Evolutionary conservation across 1,140 invertebrate genomes (phyloP).

Genomic region (Fopius arisanus): DNA sequence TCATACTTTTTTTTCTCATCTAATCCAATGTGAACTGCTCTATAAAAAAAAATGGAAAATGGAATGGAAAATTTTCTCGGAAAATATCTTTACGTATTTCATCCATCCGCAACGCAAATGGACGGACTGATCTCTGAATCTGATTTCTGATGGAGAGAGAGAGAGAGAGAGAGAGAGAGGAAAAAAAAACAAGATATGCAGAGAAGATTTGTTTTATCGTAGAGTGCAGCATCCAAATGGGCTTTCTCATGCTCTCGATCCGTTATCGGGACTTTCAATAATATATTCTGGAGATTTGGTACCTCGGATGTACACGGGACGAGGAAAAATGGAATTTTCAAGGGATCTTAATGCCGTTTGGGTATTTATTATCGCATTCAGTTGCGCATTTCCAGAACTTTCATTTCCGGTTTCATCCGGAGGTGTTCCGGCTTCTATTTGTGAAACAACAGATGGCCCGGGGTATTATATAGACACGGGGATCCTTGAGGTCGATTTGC

Average conservation of each 20-base stretch:
- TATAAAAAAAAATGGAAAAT: too few relatives aligned
- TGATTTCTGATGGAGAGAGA: neutral
- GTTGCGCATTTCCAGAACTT: neutral
- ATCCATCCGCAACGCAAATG: neutral
- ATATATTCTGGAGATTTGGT: too few relatives aligned
- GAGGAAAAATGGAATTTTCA: too few relatives aligned
- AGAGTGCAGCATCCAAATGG: neutral
- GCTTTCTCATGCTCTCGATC: neutral
- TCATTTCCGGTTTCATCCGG: neutral
- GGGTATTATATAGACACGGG: neutral
- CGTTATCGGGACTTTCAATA: too few relatives aligned
- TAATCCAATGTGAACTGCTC: too few relatives aligned
- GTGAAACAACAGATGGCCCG: conserved; percentile 4
- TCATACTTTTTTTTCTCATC: too few relatives aligned
- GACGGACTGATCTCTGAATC: neutral
- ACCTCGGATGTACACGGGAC: too few relatives aligned
- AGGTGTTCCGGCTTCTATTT: neutral
- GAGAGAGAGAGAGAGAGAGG: neutral
- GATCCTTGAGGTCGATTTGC: conserved; percentile 7
- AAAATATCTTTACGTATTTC: neutral
- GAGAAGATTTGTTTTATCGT: neutral
- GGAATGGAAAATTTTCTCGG: too few relatives aligned
- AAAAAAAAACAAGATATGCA: neutral
- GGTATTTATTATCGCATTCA: too few relatives aligned
- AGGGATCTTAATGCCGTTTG: too few relatives aligned